Evolutionary conservation across 2,888 invertebrate genomes (phyloP).

Genomic region (Acanthoscelides obtectus): DNA sequence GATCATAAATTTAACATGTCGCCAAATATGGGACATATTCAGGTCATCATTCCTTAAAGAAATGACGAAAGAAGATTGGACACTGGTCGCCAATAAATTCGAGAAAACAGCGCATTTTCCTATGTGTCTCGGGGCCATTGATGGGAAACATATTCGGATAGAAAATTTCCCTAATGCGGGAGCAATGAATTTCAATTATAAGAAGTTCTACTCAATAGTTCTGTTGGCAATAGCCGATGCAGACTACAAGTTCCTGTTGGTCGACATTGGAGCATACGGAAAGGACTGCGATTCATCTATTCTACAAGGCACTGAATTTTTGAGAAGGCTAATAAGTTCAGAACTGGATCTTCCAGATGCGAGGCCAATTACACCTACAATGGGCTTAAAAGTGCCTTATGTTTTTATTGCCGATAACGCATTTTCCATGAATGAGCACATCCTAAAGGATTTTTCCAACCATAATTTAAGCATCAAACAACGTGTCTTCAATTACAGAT

Average conservation of each 20-base stretch:
- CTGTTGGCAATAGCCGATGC: no score
- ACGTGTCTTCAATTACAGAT: conserved; percentile 20
- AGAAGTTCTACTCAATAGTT: no score
- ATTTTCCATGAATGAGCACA: no score
- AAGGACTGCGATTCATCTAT: conserved; percentile 25
- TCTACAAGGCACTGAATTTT: conserved; percentile 16
- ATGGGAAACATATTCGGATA: no score
- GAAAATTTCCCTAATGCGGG: no score
- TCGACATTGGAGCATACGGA: conserved; percentile 1
- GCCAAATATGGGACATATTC: conserved; percentile 19
- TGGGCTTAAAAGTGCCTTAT: no score
- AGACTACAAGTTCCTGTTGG: background rate
- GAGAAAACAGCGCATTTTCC: conserved; percentile 19
- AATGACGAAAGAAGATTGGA: background rate
- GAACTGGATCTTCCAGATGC: no score
- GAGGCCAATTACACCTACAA: no score
- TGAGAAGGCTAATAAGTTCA: conserved; percentile 9
- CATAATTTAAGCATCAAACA: conserved; percentile 17
- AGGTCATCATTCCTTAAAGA: conserved; percentile 8
- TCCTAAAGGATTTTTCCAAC: conserved; percentile 1
- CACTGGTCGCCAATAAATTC: conserved; percentile 14
- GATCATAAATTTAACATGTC: conserved; percentile 18
- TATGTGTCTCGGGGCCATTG: no score
- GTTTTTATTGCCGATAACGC: no score
- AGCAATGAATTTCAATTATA: no score